Evolutionary conservation across 2,797 vertebrate genomes (phyloP), one percentile per base, ranked within the genome.

Genomic region (Sebastes glaucus): DNA sequence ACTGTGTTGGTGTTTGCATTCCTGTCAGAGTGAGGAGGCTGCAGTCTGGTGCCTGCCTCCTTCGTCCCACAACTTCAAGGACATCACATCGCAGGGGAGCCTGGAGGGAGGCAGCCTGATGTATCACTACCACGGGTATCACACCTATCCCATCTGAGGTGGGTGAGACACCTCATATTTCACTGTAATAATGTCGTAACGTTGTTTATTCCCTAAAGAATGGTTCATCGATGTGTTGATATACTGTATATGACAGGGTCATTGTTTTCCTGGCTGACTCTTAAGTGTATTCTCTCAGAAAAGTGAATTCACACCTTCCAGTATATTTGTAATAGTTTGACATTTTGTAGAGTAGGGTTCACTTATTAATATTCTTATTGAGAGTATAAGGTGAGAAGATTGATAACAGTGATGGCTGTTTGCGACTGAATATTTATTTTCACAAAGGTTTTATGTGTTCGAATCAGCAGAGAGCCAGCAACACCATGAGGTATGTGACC

Each of bases 21-120:
- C 88, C 74, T 80, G 83, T 91, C 88, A 90, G 80, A 82, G 81
- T 22, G 86, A 82, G 86, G 74, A 86, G 87, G 79, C 89, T 89
- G 89, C 81, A 84, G 88, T 91, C 88, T 92, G 91, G 80, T 59
- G 64, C 81, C 90, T 78, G 79, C 82, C 77, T 90, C 80, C 80
- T 76, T 84, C 69, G 20, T 85, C 85, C 88, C 49, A 13, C 79
- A 86, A 87, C 89, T 89, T 91, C 89, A 92, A 94, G 92, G 93
- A 88, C 89, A 89, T 86, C 68, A 60, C 89, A 78, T 90, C 92
- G 84, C 81, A 61, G 71, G 83, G 87, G 71, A 78, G 78, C 72
- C 77, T 72, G 78, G 65, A 82, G 79, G 81, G 75, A 85, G 49
- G 71, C 77, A 71, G 59, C 14, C 69, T 85, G 86, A 91, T 87